Evolutionary conservation across 1,140 invertebrate species (phyloP), one percentile per base, ranked within the genome.

Genomic region (Zaprionus capensis): DNA sequence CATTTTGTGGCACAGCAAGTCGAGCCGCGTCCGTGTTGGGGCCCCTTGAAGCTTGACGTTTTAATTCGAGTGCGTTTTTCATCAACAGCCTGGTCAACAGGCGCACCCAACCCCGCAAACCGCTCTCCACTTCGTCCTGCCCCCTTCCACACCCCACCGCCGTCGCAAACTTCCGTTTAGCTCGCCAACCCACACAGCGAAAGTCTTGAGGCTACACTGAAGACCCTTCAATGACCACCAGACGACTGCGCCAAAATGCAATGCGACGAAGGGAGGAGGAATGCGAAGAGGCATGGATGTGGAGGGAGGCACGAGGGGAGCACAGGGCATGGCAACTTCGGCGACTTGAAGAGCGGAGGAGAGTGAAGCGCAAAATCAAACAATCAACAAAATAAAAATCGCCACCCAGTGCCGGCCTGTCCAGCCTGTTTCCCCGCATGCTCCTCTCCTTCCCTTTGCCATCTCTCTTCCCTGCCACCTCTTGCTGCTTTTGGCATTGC

Each of bases 381-480:
- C 84, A 88, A 88, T 88, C 84, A 88, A 90, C 84, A 88, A 90
- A 88, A 88, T 88, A 87, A 88, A 88, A 88, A 88, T 88, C 81
- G 78, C 84, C 68, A 41, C 26, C 5, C 22, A 26, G 26, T 31
- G 28, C 11, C 38, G 38, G 49, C 34, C 61, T 73, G 74, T 72
- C 74, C 69, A 76, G 71, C 49, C 24, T 9, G 20, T 3, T 7
- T 0, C 15, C n/a, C 41, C n/a, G 5, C 41, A 2, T 3, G 4
- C 41, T 3, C 2, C 2, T 6, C 26, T 28, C 28, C 7, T 31
- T 7, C 7, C 41, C 41, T 7, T 7, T n/a, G 5, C 5, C 12
- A 22, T 24, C 68, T 66, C 38, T 55, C 49, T 64, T 15, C 11
- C 20, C 14, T 28, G 14, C 55, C 44, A 44, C 41, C 56, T 68